Conservation (phyloP, 2,113 vertebrate genomes). For the Xerus inauris region DNA sequence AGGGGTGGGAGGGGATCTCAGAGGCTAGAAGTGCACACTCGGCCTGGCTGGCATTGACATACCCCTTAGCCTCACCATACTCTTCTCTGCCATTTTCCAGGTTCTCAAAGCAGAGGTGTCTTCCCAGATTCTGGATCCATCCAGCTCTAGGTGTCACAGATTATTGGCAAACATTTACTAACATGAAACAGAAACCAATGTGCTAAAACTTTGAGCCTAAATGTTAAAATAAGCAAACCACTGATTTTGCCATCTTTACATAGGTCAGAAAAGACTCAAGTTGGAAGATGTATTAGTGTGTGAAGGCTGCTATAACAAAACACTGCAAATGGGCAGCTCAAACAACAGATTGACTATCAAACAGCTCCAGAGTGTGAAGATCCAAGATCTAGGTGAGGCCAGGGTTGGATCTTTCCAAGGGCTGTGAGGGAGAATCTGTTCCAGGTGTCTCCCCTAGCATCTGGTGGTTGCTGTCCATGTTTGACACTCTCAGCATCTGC, state of each 20-base stretch:
- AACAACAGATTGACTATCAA: neutral
- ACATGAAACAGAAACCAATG: neutral
- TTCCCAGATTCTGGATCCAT: neutral
- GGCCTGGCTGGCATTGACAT: neutral
- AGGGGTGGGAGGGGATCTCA: too few relatives aligned
- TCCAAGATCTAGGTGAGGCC: neutral
- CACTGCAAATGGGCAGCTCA: neutral
- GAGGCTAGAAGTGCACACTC: too few relatives aligned
- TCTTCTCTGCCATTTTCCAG: neutral
- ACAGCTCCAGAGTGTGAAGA: neutral
- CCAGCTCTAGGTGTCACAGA: neutral
- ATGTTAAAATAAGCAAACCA: neutral
- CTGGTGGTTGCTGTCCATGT: neutral
- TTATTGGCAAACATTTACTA: neutral
- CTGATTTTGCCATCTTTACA: neutral
- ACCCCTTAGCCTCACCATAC: neutral
- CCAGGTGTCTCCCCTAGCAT: neutral
- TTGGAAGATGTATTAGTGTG: rapidly evolving
- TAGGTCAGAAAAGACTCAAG: neutral
- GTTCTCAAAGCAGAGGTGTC: neutral
- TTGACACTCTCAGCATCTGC: neutral
- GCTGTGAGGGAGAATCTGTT: neutral
- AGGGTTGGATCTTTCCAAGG: neutral
- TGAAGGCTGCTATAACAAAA: neutral
- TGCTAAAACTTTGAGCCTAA: neutral